These are phyloP conservation scores for Taphrorychus bicolor DNA, from an alignment of 2,888 invertebrate species.

Conservation along the genomic window DNA sequence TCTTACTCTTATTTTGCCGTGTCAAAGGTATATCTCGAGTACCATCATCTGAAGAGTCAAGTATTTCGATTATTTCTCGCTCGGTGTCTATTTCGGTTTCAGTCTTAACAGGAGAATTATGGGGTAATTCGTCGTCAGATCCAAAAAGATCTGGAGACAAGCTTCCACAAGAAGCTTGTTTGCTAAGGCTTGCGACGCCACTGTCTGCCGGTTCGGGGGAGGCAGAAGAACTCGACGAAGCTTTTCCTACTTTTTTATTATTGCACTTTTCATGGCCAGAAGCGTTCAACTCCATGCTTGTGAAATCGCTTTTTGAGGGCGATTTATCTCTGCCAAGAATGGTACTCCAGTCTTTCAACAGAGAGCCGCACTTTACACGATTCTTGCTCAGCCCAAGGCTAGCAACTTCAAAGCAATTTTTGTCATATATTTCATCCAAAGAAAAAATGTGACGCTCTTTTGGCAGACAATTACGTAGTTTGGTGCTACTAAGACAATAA, in stretches of 20 bases:
- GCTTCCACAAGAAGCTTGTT: constrained; percentile 13
- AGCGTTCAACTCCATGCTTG: no score
- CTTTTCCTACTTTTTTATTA: no score
- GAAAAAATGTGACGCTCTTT: constrained; percentile 23
- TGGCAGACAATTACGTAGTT: constrained; percentile 33
- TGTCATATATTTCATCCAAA: constrained; percentile 33
- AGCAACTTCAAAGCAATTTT: constrained; percentile 40
- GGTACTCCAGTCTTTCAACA: constrained; percentile 68
- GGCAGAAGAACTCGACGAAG: no score
- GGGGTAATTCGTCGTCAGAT: constrained; percentile 41
- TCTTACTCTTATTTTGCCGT: neutral
- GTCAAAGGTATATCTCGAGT: neutral
- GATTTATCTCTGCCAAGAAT: constrained; percentile 71
- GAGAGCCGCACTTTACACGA: constrained; percentile 58
- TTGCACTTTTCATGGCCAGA: no score
- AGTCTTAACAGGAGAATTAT: neutral
- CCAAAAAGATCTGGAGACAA: constrained; percentile 55
- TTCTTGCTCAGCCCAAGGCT: constrained; percentile 58
- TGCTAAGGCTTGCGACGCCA: neutral
- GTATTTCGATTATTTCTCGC: neutral
- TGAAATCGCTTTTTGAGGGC: no score
- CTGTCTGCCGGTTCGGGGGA: neutral
- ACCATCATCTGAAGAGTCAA: constrained; percentile 20
- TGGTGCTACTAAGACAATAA: neutral
- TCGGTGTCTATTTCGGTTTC: neutral